Evolutionary conservation across 2,888 invertebrate genomes (phyloP), one percentile per base, ranked within the genome.

Genomic region (Heliconius ethilla): DNA sequence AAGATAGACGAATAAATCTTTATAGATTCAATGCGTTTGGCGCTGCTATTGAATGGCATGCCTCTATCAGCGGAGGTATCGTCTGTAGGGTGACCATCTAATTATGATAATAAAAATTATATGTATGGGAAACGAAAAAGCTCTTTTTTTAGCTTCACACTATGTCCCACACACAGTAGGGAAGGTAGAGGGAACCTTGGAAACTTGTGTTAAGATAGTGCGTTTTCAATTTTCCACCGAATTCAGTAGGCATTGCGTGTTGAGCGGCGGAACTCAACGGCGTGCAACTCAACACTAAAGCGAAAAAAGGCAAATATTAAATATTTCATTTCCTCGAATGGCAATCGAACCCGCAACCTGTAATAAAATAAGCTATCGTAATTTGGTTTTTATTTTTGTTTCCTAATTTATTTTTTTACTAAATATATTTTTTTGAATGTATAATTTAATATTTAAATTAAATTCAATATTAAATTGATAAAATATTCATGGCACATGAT

Each of bases 1-100:
- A 25, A 59, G 62, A 72, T 66, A 66, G 13, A 51, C 29, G 65
- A 62, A 79, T 75, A 72, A 75, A 79, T 79, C 59, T 75, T n/a
- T 33, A 75, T 51, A 79, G 33, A 66, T 55, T 75, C 45, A 66
- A 79, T 73, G 33, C 51, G 73, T 76, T 73, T 79, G 62, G 70
- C 73, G 67, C 75, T 77, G 69, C 77, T 75, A 79, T 80, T 81
- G 81, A 80, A 82, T 80, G 75, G 79, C 82, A 81, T 81, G 78
- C 80, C 80, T 75, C 77, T 79, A 83, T 82, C 75, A 27, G 62
- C 59, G 22, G 75, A 78, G 77, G 70, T 77, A 81, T 80, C 77
- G 78, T 29, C 45, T 65, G 70, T 81, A 80, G 80, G 78, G 75
- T 75, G 77, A 79, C 82, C 75, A 76, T 75, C 13, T 13, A 63